A percentile compares a stretch with the other conserved stretches of the same genome.
Conservation (phyloP, 2,888 invertebrate genomes). For the Chymomyza procnemis region DNA sequence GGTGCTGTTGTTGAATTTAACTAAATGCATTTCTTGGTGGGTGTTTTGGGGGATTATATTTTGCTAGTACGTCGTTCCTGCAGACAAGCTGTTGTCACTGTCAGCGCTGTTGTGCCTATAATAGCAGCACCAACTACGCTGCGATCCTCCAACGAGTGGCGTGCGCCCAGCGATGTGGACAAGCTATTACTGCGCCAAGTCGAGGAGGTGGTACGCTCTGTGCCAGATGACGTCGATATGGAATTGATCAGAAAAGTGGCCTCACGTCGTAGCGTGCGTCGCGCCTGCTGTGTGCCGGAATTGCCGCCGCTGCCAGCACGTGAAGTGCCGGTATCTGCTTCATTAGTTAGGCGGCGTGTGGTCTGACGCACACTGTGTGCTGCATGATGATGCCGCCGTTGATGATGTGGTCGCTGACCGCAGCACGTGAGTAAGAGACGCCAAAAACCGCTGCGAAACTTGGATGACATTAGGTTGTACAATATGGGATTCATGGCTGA, state of each 20-base stretch:
- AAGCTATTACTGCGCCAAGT: conserved; percentile 68
- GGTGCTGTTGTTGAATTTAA: conserved; percentile 42
- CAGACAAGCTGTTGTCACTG: conserved; percentile 64
- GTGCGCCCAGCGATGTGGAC: conserved; percentile 57
- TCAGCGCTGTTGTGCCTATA: conserved; percentile 68
- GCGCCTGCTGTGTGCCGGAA: conserved; percentile 33
- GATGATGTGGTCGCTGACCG: conserved; percentile 49
- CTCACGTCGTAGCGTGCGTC: conserved; percentile 63
- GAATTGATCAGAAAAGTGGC: conserved; percentile 71
- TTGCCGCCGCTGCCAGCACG: conserved; percentile 13
- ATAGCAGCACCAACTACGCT: conserved; percentile 65
- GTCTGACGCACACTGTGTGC: conserved; percentile 40
- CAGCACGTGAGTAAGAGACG: conserved; percentile 81
- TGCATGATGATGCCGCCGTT: conserved; percentile 42
- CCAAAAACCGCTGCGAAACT: conserved; percentile 90
- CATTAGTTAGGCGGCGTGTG: conserved; percentile 15
- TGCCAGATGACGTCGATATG: conserved; percentile 73
- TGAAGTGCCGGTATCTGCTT: conserved; percentile 30
- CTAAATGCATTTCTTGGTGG: conserved; percentile 41
- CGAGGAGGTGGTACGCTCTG: conserved; percentile 67
- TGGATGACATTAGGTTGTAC: conserved; percentile 94
- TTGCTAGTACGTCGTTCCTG: conserved; percentile 48
- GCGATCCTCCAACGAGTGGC: conserved; percentile 37
- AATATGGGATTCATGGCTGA: conserved; percentile 94
- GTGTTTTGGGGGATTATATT: conserved; percentile 39